Percentiles rank a stretch among this genome's conserved stretches.
phyloP scores from a whole-genome alignment of 2,888 invertebrate species.

The Drosophila kambysellisi region DNA sequence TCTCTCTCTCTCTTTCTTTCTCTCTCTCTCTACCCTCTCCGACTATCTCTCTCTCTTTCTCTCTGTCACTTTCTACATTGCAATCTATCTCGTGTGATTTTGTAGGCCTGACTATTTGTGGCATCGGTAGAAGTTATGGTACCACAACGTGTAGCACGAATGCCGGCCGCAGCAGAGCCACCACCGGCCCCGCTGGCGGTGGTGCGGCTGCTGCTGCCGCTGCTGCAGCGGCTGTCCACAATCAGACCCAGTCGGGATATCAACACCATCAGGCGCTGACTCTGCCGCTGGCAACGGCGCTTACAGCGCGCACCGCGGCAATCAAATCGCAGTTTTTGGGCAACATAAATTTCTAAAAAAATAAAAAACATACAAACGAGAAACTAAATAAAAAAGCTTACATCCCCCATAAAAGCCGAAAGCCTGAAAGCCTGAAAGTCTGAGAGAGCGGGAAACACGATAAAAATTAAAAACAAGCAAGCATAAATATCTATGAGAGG shows the following conservation, averaged over 20 bases:
- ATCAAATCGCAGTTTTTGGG: conserved; percentile 85
- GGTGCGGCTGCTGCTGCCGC: conserved; percentile 66
- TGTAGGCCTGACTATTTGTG: conserved; percentile 85
- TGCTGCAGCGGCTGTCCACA: conserved; percentile 66
- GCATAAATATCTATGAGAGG: conserved; percentile 29
- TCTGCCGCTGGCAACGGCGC: conserved; percentile 84
- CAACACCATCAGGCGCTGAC: conserved; percentile 82
- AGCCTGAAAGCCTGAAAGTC: conserved; percentile 30
- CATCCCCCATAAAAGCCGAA: conserved; percentile 22
- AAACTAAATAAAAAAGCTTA: conserved; percentile 18
- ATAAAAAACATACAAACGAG: conserved; percentile 14
- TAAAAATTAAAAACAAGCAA: conserved; percentile 18
- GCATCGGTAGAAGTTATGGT: conserved; percentile 85
- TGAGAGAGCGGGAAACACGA: conserved; percentile 35
- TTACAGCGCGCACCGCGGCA: conserved; percentile 84
- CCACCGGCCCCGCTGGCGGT: conserved; percentile 67
- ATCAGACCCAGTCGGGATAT: conserved; percentile 82
- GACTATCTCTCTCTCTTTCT: conserved; percentile 9
- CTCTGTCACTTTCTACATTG: conserved; percentile 56
- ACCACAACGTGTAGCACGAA: conserved; percentile 82
- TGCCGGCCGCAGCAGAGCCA: conserved; percentile 80
- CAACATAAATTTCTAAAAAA: conserved; percentile 84
- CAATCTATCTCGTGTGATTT: conserved; percentile 76
- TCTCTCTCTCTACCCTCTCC: conserved; percentile 30
- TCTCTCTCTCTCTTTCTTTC: conserved; percentile 35